phyloP scores from a whole-genome alignment of 1,140 invertebrate genomes.

The Tetramorium simillimum region DNA sequence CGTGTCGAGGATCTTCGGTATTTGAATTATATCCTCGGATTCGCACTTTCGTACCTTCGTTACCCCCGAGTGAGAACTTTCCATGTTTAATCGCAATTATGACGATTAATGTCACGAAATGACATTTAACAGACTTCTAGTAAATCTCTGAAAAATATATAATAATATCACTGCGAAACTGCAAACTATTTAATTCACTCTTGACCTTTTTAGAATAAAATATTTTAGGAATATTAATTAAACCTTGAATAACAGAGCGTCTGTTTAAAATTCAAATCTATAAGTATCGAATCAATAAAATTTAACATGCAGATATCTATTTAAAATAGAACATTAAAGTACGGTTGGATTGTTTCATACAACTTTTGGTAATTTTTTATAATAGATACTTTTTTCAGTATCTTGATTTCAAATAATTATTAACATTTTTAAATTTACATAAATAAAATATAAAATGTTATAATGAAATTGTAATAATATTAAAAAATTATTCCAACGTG shows the following conservation, averaged over 20 bases:
- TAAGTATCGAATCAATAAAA: not conserved
- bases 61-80: slow-evolving; percentile 33
- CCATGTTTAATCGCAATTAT: slow-evolving; percentile 53
- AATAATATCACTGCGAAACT: not conserved
- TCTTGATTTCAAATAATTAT: not conserved
- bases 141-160: slow-evolving; percentile 25
- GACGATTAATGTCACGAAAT: not conserved
- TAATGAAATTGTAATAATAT: not conserved
- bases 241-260: not conserved
- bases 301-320: not conserved
- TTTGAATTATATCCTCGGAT: not conserved
- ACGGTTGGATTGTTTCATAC: not conserved
- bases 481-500: too few relatives aligned
- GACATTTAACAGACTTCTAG: not conserved
- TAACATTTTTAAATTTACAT: not conserved
- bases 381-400: not conserved
- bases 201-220: not conserved
- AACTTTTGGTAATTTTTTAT: not conserved
- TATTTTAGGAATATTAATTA: slow-evolving; percentile 7
- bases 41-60: not conserved
- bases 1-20: slow-evolving; percentile 52
- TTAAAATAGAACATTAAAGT: not conserved
- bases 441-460: not conserved
- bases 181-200: not conserved
- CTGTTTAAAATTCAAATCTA: too few relatives aligned